Evolutionary conservation across 2,888 invertebrate genomes (phyloP).

Genomic region (Tuta absoluta): DNA sequence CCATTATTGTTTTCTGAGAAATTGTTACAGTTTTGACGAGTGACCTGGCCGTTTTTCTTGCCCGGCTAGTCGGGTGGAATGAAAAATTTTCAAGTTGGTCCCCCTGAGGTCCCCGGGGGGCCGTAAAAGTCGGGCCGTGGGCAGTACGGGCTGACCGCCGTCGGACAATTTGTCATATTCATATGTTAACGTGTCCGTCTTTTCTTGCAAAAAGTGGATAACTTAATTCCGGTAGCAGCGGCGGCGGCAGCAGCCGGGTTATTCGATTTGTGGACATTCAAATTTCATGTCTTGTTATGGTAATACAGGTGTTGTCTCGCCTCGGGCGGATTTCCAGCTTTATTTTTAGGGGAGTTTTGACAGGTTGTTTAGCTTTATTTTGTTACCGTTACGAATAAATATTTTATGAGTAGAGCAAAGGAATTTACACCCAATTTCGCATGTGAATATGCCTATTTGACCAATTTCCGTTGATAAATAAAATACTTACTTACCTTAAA

Average conservation of each 20-base stretch:
- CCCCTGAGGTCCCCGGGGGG: slow-evolving; percentile 72
- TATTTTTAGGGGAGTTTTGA: slow-evolving; percentile 40
- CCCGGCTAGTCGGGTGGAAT: slow-evolving; percentile 68
- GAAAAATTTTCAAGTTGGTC: slow-evolving; percentile 81
- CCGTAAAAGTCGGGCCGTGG: slow-evolving; percentile 76
- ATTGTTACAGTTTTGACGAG: slow-evolving; percentile 81
- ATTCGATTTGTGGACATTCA: slow-evolving; percentile 80
- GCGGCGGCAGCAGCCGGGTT: slow-evolving; percentile 57
- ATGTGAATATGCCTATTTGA: no score
- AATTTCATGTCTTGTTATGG: slow-evolving; percentile 80
- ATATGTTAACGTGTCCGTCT: slow-evolving; percentile 81
- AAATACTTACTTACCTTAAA: no score
- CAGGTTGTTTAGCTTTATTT: slow-evolving; percentile 27
- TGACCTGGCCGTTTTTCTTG: slow-evolving; percentile 79
- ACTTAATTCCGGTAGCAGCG: slow-evolving; percentile 64
- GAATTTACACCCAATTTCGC: background rate
- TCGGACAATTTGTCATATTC: slow-evolving; percentile 82
- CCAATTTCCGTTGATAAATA: no score
- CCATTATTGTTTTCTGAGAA: slow-evolving; percentile 80
- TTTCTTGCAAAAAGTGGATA: slow-evolving; percentile 81
- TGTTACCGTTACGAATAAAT: background rate
- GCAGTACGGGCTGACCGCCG: slow-evolving; percentile 67
- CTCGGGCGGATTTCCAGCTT: slow-evolving; percentile 50
- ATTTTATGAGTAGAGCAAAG: background rate
- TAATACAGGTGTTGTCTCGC: slow-evolving; percentile 78